Conservation (phyloP, 2,888 invertebrate species). For the Dryocosmus kuriphilus region DNA sequence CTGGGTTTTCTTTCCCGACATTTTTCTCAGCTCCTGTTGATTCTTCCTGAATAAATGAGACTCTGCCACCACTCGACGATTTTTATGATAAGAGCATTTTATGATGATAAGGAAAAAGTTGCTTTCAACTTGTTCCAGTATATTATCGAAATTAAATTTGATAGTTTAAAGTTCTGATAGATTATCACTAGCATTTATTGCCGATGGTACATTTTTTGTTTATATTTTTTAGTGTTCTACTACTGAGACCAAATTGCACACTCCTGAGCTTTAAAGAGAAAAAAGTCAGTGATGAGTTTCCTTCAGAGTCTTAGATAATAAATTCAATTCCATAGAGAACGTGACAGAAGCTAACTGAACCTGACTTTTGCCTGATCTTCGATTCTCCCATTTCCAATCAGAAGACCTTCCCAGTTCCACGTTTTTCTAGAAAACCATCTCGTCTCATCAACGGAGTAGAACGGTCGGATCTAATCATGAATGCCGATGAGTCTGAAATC, state of each 20-base stretch:
- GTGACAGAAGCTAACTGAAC: background rate
- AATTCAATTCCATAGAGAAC: background rate
- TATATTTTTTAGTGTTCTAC: no score
- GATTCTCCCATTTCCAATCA: background rate
- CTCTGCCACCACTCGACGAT: slow-evolving; percentile 33
- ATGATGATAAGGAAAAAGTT: slow-evolving; percentile 16
- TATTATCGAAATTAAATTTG: background rate
- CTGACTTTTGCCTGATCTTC: background rate
- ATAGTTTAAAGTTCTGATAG: no score
- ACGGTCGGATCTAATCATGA: slow-evolving; percentile 2
- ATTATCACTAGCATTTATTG: no score
- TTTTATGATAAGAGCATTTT: background rate
- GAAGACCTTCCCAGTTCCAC: background rate
- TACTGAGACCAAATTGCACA: no score
- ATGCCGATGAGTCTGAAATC: background rate
- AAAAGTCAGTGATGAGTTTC: background rate
- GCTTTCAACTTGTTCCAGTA: background rate
- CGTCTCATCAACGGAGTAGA: background rate
- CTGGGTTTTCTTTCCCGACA: slow-evolving; percentile 8
- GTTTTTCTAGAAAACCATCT: background rate
- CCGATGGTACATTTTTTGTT: no score
- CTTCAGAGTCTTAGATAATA: background rate
- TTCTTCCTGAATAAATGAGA: slow-evolving; percentile 35
- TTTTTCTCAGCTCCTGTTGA: slow-evolving; percentile 39
- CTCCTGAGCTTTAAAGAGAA: background rate